A percentile compares a stretch with the other conserved stretches of the same genome.
phyloP scores from a whole-genome alignment of 2,888 invertebrate genomes.

The Rutpela maculata region DNA sequence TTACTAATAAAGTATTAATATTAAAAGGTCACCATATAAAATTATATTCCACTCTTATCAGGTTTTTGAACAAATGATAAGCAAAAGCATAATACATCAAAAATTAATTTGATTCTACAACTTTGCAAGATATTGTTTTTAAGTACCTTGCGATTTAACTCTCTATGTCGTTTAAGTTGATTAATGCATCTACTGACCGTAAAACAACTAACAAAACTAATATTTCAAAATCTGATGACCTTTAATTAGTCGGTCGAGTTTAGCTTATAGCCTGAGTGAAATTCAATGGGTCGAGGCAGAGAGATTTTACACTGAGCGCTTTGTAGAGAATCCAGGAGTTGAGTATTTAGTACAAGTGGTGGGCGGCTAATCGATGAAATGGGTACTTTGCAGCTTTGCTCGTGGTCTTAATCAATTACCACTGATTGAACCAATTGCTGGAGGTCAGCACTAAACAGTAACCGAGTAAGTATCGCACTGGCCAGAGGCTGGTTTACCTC shows the following conservation, averaged over 20 bases:
- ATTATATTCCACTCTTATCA: too few relatives aligned
- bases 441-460: conserved; percentile 64
- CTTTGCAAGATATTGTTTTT: too few relatives aligned
- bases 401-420: conserved; percentile 73
- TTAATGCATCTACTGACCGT: too few relatives aligned
- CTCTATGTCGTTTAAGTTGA: not conserved
- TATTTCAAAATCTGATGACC: not conserved
- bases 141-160: too few relatives aligned
- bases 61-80: too few relatives aligned
- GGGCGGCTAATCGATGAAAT: conserved; percentile 65
- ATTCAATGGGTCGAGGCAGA: conserved; percentile 2
- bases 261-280: not conserved
- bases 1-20: too few relatives aligned
- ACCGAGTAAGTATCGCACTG: conserved; percentile 51
- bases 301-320: conserved; percentile 8
- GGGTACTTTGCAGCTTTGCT: conserved; percentile 65
- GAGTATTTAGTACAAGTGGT: conserved; percentile 59
- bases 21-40: too few relatives aligned
- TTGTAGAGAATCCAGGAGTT: not conserved
- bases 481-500: conserved; percentile 50
- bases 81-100: too few relatives aligned
- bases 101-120: too few relatives aligned
- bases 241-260: conserved; percentile 3
- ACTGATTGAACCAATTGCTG: conserved; percentile 73
- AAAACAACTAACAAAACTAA: not conserved